A percentile compares a stretch with the other conserved stretches of the same genome.
Evolutionary conservation across 2,888 invertebrate species (phyloP).

Genomic region (Calameuta filiformis): DNA sequence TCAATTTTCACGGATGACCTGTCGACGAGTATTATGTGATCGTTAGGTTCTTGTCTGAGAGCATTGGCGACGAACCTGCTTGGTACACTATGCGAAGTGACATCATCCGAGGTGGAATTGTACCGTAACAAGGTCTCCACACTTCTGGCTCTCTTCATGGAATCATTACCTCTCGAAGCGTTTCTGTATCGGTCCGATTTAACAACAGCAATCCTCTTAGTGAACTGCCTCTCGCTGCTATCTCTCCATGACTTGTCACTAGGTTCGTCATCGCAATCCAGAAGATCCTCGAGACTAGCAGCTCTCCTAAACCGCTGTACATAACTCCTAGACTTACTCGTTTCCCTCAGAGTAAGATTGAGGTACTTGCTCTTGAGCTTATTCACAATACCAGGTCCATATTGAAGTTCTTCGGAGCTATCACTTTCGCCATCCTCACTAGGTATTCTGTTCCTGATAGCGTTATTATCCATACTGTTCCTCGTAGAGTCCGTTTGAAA

Average conservation of each 20-base stretch:
- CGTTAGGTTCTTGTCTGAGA: slow-evolving; percentile 63
- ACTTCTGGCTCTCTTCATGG: slow-evolving; percentile 86
- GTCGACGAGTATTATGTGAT: slow-evolving; percentile 67
- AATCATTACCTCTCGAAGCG: slow-evolving; percentile 70
- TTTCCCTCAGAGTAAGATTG: slow-evolving; percentile 84
- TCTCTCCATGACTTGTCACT: slow-evolving; percentile 7
- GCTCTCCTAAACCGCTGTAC: slow-evolving; percentile 80
- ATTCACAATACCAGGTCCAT: slow-evolving; percentile 93
- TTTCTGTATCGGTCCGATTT: slow-evolving; percentile 68
- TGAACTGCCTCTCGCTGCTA: slow-evolving; percentile 40
- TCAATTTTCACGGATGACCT: slow-evolving; percentile 59
- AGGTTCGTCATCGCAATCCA: slow-evolving; percentile 73
- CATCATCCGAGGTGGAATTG: slow-evolving; percentile 62
- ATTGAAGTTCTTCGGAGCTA: slow-evolving; percentile 83
- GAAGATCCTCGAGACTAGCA: slow-evolving; percentile 84
- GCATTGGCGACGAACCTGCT: slow-evolving; percentile 14
- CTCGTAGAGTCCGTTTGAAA: slow-evolving; percentile 67
- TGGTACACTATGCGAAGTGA: slow-evolving; percentile 17
- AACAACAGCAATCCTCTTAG: slow-evolving; percentile 42
- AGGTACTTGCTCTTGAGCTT: slow-evolving; percentile 88
- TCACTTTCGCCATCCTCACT: slow-evolving; percentile 68
- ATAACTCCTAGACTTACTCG: slow-evolving; percentile 73
- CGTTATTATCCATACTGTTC: slow-evolving; percentile 1
- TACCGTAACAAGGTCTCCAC: slow-evolving; percentile 85
- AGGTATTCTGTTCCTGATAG: slow-evolving; percentile 9